Conservation (phyloP, 2,888 invertebrate genomes). For the Balanococcus diminutus region DNA sequence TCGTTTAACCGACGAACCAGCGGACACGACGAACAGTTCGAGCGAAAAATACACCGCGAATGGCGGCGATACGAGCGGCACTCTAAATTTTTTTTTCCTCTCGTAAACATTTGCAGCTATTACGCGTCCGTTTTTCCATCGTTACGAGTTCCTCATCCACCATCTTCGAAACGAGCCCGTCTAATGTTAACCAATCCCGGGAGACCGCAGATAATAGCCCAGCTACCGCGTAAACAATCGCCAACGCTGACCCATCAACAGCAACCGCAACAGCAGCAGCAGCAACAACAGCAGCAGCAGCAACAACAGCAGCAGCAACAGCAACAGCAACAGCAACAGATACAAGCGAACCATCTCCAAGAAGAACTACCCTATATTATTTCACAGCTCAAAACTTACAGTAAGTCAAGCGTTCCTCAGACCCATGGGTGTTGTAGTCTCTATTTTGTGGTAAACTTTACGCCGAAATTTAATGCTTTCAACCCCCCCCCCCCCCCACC, state of each 20-base stretch:
- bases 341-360: not conserved
- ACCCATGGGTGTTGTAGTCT: constrained; percentile 18
- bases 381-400: constrained; percentile 71
- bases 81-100: not conserved
- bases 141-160: constrained; percentile 47
- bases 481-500: no score
- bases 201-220: constrained; percentile 49
- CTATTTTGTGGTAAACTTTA: not conserved
- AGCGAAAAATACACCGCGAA: not conserved
- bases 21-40: not conserved
- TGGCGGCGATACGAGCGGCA: not conserved
- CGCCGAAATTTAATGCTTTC: not conserved
- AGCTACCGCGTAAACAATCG: constrained; percentile 52
- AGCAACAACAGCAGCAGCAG: not conserved
- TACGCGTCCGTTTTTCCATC: constrained; percentile 50
- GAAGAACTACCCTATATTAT: constrained; percentile 60
- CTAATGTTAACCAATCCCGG: constrained; percentile 50
- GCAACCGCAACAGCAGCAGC: constrained; percentile 40
- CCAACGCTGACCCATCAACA: constrained; percentile 43
- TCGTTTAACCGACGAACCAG: not conserved
- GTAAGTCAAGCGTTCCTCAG: constrained; percentile 60
- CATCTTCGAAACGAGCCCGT: constrained; percentile 52
- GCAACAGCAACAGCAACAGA: constrained; percentile 30
- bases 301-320: not conserved
- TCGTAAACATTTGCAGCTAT: constrained; percentile 23